Conservation (phyloP, 2,888 invertebrate genomes). For the Idaea aversata region DNA sequence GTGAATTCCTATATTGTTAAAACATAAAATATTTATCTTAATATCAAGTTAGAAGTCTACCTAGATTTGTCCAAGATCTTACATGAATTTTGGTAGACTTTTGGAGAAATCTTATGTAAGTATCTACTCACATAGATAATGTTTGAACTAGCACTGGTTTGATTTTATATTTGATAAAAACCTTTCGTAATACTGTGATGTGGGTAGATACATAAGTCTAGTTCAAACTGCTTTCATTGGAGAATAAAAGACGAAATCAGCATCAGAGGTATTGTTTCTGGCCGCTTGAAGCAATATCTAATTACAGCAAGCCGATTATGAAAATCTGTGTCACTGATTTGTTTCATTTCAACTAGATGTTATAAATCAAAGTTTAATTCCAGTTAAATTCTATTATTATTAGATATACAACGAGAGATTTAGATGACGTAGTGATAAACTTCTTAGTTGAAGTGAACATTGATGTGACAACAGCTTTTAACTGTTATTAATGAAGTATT, state of each 20-base stretch:
- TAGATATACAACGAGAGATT: slow-evolving; percentile 25
- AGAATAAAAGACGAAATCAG: slow-evolving; percentile 44
- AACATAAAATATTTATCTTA: slow-evolving; percentile 78
- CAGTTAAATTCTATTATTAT: slow-evolving; percentile 32
- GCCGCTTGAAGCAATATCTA: slow-evolving; percentile 66
- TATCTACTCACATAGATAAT: slow-evolving; percentile 50
- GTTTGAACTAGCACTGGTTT: slow-evolving; percentile 72
- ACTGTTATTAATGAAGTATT: slow-evolving; percentile 14
- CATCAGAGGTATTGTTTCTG: slow-evolving; percentile 59
- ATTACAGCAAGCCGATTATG: slow-evolving; percentile 54
- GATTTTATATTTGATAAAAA: slow-evolving; percentile 41
- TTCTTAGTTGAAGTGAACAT: slow-evolving; percentile 21
- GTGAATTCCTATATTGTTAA: slow-evolving; percentile 75
- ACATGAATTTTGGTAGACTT: slow-evolving; percentile 79
- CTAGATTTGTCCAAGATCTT: slow-evolving; percentile 74
- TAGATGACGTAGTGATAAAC: slow-evolving; percentile 25
- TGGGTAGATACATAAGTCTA: slow-evolving; percentile 66
- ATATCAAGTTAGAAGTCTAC: slow-evolving; percentile 71
- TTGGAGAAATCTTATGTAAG: slow-evolving; percentile 49
- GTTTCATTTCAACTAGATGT: slow-evolving; percentile 31
- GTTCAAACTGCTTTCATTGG: slow-evolving; percentile 54
- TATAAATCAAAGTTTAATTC: slow-evolving; percentile 33
- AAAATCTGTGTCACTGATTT: slow-evolving; percentile 44
- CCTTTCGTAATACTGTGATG: slow-evolving; percentile 36
- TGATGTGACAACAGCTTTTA: slow-evolving; percentile 21